Evolutionary conservation across 2,113 vertebrate species (phyloP), one percentile per base, ranked within the genome.

Genomic region (Trichechus manatus): DNA sequence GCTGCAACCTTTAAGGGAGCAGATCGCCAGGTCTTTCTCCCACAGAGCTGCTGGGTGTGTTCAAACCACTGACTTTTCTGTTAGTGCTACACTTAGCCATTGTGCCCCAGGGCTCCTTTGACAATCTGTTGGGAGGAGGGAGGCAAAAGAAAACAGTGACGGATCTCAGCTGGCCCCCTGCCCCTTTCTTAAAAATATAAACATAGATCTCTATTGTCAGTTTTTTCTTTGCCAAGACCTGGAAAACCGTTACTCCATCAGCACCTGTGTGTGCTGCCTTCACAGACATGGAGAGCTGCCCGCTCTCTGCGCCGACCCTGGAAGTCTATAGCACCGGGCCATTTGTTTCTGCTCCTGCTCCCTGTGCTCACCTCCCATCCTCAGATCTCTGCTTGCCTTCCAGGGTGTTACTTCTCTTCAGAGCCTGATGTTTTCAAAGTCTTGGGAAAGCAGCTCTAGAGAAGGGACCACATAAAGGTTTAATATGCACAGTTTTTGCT

Each of bases 161-260:
- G 98, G 98, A 98, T 98, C 98, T 98, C 97, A 94, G 98, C 94
- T 98, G 96, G 93, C 96, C 94, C 96, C 72, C 72, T 39, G 56
- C 97, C 98, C 93, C 95, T 97, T 97, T 98, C 97, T 98, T 98
- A 98, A 98, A 98, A 98, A 98, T 98, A 98, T 95, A 98, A 96
- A 97, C 64, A 83, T 94, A 98, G 98, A 97, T 98, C 96, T 98
- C 97, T 97, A 91, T 96, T 94, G 96, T 98, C 98, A 98, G 97
- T 91, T 66, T 79, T 97, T 96, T 97, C 92, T 98, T 94, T 97
- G 82, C 97, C 91, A 96, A 85, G 98, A 98, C 93, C 84, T 88
- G 93, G 72, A 92, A 92, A 90, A 93, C 85, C 84, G 85, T 33
- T 95, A 42, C 93, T 89, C 93, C 78, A 47, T 10, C 63, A 96